Conservation (phyloP, 1,140 invertebrate species). For the Drosophila mojavensis region DNA sequence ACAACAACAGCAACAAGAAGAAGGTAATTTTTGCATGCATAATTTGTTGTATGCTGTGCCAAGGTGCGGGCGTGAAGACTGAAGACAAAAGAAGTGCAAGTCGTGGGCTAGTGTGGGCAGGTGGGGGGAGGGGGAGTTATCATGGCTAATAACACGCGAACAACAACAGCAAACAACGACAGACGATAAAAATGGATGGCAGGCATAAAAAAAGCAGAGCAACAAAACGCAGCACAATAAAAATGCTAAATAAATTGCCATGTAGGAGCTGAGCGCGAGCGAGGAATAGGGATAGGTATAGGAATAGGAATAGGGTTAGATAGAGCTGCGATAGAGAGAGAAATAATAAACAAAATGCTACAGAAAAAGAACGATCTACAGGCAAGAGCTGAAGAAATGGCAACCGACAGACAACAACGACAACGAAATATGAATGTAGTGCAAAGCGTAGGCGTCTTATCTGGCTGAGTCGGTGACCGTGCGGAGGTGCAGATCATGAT, state of each 20-base stretch:
- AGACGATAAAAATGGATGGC: constrained; percentile 58
- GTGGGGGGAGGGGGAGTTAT: constrained; percentile 33
- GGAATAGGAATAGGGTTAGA: constrained; percentile 29
- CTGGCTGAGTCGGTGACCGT: not conserved
- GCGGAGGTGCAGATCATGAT: constrained; percentile 17
- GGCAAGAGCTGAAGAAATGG: constrained; percentile 36
- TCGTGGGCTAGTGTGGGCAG: constrained; percentile 4
- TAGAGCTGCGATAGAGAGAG: constrained; percentile 27
- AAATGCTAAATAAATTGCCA: constrained; percentile 74
- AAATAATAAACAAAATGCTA: constrained; percentile 41
- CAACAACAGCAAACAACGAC: constrained; percentile 40
- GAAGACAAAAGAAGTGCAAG: constrained; percentile 31
- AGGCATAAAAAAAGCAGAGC: constrained; percentile 63
- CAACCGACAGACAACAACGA: constrained; percentile 17
- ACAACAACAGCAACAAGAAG: constrained; percentile 50
- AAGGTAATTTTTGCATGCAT: constrained; percentile 65
- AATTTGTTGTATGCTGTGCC: constrained; percentile 55
- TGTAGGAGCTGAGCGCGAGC: constrained; percentile 42
- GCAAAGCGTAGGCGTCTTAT: constrained; percentile 66
- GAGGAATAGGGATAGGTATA: constrained; percentile 22
- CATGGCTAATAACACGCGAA: constrained; percentile 70
- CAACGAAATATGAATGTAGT: constrained; percentile 73
- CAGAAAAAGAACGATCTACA: constrained; percentile 21
- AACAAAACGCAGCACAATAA: constrained; percentile 72
- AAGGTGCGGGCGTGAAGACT: constrained; percentile 67